Evolutionary conservation across 2,797 vertebrate species (phyloP).

Genomic region (Mormyrus proboscirostris): DNA sequence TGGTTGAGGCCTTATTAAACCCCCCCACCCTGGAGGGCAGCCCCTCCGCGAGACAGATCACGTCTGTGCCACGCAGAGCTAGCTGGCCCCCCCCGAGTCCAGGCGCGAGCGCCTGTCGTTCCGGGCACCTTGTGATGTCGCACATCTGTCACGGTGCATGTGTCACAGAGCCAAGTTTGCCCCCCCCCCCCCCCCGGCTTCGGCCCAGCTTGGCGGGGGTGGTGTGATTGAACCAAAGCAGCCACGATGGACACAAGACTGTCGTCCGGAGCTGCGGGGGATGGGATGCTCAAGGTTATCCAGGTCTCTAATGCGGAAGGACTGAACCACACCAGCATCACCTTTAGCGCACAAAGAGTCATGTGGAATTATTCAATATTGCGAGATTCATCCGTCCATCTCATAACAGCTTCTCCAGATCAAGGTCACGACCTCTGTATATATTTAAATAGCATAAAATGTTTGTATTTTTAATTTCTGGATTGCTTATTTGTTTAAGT

Average conservation of each 20-base stretch:
- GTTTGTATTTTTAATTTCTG: neutral
- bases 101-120: neutral
- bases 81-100: neutral
- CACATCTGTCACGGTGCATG: neutral
- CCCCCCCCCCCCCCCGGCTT: neutral
- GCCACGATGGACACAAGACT: neutral
- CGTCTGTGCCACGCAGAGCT: neutral
- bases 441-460: neutral
- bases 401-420: neutral
- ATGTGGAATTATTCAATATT: neutral
- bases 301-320: neutral
- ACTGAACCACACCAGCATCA: neutral
- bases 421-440: neutral
- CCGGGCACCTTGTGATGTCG: too few species aligned
- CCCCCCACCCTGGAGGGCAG: neutral
- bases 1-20: neutral
- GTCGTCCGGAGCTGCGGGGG: neutral
- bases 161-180: neutral
- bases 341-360: neutral
- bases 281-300: neutral
- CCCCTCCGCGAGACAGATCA: neutral
- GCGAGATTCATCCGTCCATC: neutral
- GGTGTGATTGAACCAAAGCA: too few species aligned
- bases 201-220: neutral
- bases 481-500: neutral